Conservation (phyloP, 2,888 invertebrate genomes). For the Ophioninae sp. region DNA sequence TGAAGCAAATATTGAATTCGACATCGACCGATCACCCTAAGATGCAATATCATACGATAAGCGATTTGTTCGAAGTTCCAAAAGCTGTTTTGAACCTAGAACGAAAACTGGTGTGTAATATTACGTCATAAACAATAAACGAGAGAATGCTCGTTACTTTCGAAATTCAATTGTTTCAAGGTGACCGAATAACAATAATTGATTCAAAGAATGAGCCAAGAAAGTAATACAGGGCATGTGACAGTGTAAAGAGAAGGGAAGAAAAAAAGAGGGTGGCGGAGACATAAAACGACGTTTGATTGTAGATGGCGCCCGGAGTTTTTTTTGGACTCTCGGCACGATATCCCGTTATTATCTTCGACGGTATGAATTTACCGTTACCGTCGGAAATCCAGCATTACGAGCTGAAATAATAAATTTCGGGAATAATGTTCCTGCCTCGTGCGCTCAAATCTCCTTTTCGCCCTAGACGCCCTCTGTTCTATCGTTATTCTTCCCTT, state of each 20-base stretch:
- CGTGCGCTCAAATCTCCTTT: slow-evolving; percentile 51
- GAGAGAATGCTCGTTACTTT: slow-evolving; percentile 45
- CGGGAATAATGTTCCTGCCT: slow-evolving; percentile 73
- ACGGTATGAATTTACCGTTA: slow-evolving; percentile 71
- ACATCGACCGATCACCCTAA: background rate
- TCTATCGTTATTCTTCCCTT: slow-evolving; percentile 19
- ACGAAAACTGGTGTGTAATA: background rate
- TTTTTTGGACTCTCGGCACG: slow-evolving; percentile 57
- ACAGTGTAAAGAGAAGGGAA: slow-evolving; percentile 2
- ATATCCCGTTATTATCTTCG: slow-evolving; percentile 73
- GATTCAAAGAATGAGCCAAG: slow-evolving; percentile 32
- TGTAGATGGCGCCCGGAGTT: slow-evolving; percentile 60
- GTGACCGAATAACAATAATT: slow-evolving; percentile 47
- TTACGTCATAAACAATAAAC: background rate
- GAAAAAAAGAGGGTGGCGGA: slow-evolving; percentile 30
- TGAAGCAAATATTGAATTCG: background rate
- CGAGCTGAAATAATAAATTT: slow-evolving; percentile 76
- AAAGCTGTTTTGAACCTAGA: background rate
- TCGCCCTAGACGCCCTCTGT: slow-evolving; percentile 29
- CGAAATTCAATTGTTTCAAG: slow-evolving; percentile 24
- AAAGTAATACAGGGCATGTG: slow-evolving; percentile 6
- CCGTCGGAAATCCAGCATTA: slow-evolving; percentile 69
- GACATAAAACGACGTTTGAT: slow-evolving; percentile 41
- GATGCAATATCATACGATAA: background rate
- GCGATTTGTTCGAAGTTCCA: background rate